Conservation (phyloP, 2,113 vertebrate species). For the Nestor notabilis region DNA sequence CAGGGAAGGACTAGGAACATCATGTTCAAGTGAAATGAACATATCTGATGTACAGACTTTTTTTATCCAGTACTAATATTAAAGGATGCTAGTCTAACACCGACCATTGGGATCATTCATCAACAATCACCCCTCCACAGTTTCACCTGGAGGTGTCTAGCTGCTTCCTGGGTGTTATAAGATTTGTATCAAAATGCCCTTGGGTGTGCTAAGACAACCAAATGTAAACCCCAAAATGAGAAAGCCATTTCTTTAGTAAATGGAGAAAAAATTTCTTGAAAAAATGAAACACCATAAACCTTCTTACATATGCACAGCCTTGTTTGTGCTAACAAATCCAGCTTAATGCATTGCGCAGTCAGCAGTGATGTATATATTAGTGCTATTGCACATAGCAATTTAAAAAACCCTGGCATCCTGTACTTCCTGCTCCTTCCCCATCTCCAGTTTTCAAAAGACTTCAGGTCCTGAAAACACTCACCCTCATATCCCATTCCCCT, state of each 20-base stretch:
- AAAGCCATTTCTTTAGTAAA: neutral
- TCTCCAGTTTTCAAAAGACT: neutral
- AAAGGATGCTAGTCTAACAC: neutral
- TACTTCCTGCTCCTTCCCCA: neutral
- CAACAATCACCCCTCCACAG: neutral
- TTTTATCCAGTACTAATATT: neutral
- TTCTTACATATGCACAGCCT: neutral
- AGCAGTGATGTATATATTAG: neutral
- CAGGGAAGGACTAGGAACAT: neutral
- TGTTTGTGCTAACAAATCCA: neutral
- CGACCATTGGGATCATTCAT: neutral
- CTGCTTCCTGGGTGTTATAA: neutral
- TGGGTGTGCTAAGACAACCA: neutral
- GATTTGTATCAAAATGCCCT: neutral
- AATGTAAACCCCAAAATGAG: neutral
- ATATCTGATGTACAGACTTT: neutral
- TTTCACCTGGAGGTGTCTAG: neutral
- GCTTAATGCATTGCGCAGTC: neutral
- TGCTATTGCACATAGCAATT: neutral
- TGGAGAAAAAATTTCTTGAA: neutral
- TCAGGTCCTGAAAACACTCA: constrained; percentile 5
- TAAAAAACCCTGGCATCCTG: neutral
- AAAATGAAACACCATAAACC: neutral
- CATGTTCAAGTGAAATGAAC: neutral
- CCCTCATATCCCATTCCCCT: constrained; percentile 63